phyloP scores from a whole-genome alignment of 2,797 vertebrate genomes.

The Philypnodon macrostomus region DNA sequence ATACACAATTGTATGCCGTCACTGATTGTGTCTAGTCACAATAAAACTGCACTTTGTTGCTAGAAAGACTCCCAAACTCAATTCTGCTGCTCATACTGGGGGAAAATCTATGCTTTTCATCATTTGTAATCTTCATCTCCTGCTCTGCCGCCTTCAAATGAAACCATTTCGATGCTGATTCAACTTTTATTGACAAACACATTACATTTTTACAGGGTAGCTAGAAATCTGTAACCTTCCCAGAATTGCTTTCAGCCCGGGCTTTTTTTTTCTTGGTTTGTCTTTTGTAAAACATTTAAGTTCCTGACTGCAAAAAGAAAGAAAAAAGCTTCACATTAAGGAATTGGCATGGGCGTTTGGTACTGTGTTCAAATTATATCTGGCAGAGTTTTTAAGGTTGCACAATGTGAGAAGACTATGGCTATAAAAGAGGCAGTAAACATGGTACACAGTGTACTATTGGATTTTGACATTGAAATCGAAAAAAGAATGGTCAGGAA shows the following conservation, averaged over 20 bases:
- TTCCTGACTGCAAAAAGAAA: constrained; percentile 1
- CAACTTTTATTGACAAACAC: background rate
- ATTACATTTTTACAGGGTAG: constrained; percentile 12
- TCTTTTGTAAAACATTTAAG: constrained; percentile 15
- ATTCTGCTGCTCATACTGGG: background rate
- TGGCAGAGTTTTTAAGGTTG: constrained; percentile 18
- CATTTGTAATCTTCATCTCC: background rate
- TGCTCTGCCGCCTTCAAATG: background rate
- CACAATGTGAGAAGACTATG: constrained; percentile 22
- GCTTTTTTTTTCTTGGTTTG: background rate
- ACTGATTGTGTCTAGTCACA: background rate
- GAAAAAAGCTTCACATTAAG: constrained; percentile 7
- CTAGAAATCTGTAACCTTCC: constrained; percentile 10
- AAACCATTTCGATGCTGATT: background rate
- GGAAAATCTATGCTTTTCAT: background rate
- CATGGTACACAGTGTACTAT: constrained; percentile 34
- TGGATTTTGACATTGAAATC: constrained; percentile 4
- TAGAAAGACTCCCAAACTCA: background rate
- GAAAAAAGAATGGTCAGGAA: constrained; percentile 6
- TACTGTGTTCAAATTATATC: constrained; percentile 6
- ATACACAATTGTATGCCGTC: too few relatives aligned
- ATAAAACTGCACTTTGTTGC: constrained; percentile 7
- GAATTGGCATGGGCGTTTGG: background rate
- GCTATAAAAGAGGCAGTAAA: constrained; percentile 26
- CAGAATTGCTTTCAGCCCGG: constrained; percentile 8